These are phyloP conservation scores for Malacoctenus gilli DNA, from an alignment of 2,797 vertebrate genomes.

Conservation along the genomic window DNA sequence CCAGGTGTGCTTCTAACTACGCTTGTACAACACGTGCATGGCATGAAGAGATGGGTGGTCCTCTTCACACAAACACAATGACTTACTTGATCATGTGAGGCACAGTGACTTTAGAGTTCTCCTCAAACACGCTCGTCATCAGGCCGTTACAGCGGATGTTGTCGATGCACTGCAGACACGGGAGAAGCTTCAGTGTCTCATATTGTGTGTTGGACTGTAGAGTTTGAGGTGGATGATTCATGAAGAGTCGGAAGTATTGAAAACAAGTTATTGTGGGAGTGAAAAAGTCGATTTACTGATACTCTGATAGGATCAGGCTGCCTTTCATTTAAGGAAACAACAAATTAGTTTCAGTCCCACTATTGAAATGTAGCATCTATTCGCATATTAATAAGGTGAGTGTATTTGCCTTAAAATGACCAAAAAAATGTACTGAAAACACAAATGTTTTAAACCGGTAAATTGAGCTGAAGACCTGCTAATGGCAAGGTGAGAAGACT, in stretches of 20 bases:
- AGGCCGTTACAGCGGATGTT: conserved; percentile 98
- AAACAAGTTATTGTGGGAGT: too few relatives aligned
- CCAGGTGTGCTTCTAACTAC: conserved; percentile 17
- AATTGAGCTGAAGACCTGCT: too few relatives aligned
- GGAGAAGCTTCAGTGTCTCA: not conserved
- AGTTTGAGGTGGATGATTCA: too few relatives aligned
- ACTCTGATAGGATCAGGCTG: not conserved
- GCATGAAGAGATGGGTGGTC: conserved; percentile 47
- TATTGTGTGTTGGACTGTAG: not conserved
- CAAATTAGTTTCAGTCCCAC: too few relatives aligned
- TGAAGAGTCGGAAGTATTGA: too few relatives aligned
- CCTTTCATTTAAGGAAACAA: conserved; percentile 2
- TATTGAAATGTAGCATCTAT: too few relatives aligned
- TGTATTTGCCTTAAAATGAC: too few relatives aligned
- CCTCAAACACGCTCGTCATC: conserved; percentile 98
- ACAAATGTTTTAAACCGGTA: too few relatives aligned
- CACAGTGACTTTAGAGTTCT: conserved; percentile 98
- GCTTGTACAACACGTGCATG: conserved; percentile 16
- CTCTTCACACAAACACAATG: conserved; percentile 50
- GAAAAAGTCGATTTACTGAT: not conserved
- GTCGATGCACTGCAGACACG: conserved; percentile 88
- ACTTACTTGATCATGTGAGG: conserved; percentile 99
- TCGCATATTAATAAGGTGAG: too few relatives aligned
- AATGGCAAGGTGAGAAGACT: too few relatives aligned
- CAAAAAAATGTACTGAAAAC: too few relatives aligned